Base-by-base conservation (phyloP, 2,888 invertebrate genomes). In the Mesochorus sp. region DNA sequence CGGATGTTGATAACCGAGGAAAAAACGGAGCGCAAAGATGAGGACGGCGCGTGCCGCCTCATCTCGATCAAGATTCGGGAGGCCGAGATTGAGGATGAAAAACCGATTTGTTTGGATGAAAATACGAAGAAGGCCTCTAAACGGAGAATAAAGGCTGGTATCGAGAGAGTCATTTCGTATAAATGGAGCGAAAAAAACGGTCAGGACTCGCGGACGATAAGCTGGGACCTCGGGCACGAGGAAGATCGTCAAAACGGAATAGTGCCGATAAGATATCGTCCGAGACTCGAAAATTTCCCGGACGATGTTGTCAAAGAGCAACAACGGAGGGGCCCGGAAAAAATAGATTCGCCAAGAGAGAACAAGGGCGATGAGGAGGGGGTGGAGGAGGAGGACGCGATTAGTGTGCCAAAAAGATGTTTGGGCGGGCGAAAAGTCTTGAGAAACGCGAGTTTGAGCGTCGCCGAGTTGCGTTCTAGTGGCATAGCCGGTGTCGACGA, bases 1-100 rank as follows among this genome's bases (percentile, higher is more conserved):
- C 86, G 88, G 85, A 90, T 90, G 90, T 89, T 87, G 85, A 88
- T 89, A 84, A 87, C 82, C 81, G 87, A 87, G 83, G 88, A 88
- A 67, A 68, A 49, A 28, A 70, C 76, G 67, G 84, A 84, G 83
- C 83, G 84, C 81, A n/a, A n/a, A n/a, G 86, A 85, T 80, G 86
- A 84, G 76, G 87, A 84, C 88, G 89, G 86, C 87, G 85, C 86
- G 77, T 90, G 90, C 85, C 90, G 89, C 84, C 86, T 88, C 85
- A 87, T 88, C 86, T 88, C 89, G 81, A 84, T 89, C 70, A 87
- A 88, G 79, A 86, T 84, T 81, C 85, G 84, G 82, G 85, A 86
- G 80, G 1, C 21, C 2, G 61, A 61, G 21, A 12, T 28, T 37
- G 66, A 67, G 19, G 39, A 17, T 14, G 2, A 51, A 19, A 17